A percentile compares a stretch with the other conserved stretches of the same genome.
Evolutionary conservation across 2,113 vertebrate species (phyloP).

Genomic region (Halichoeres trimaculatus): DNA sequence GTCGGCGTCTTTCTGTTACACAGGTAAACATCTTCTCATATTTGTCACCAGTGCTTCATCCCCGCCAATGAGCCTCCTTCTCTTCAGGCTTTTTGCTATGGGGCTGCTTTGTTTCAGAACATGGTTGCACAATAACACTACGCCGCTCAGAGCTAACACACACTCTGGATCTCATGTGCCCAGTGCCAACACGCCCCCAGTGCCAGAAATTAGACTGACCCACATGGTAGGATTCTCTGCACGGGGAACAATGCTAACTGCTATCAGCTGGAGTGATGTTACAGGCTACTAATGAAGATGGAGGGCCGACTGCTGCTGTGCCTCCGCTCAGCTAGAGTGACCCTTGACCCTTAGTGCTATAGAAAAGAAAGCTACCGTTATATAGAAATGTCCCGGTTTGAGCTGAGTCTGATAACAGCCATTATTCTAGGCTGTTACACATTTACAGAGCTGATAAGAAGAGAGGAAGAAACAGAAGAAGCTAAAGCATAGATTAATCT

Average conservation of each 20-base stretch:
- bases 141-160: background rate
- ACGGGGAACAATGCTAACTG: conserved; percentile 26
- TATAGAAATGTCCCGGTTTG: conserved; percentile 32
- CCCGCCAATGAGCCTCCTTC: background rate
- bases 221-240: conserved; percentile 28
- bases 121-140: background rate
- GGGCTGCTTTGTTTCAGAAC: conserved; percentile 43
- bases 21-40: conserved; percentile 75
- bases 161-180: conserved; percentile 10
- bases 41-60: conserved; percentile 54
- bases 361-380: conserved; percentile 39
- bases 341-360: conserved; percentile 51
- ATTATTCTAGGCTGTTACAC: conserved; percentile 48
- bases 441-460: conserved; percentile 63
- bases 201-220: conserved; percentile 28
- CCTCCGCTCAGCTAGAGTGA: conserved; percentile 18
- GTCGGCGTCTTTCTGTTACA: conserved; percentile 74
- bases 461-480: conserved; percentile 1
- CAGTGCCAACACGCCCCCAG: background rate
- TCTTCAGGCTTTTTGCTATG: conserved; percentile 1
- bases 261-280: conserved; percentile 44
- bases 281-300: conserved; percentile 46
- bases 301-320: conserved; percentile 21
- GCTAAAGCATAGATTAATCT: background rate
- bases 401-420: conserved; percentile 52